Conservation (phyloP, 2,113 vertebrate species). For the Drymodes brunneopygia region DNA sequence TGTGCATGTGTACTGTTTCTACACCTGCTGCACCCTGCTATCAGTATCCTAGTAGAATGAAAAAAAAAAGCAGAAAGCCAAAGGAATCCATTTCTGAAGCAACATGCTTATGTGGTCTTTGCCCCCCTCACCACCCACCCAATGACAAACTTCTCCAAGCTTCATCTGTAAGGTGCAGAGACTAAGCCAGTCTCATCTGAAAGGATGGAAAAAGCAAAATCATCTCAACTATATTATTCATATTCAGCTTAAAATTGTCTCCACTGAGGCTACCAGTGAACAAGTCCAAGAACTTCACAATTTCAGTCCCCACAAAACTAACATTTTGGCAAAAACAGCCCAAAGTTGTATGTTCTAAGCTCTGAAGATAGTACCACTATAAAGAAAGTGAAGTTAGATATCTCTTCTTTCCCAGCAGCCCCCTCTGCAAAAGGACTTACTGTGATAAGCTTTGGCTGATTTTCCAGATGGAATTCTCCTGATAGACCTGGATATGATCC, state of each 20-base stretch:
- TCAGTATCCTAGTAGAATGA: neutral
- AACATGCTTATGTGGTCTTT: neutral
- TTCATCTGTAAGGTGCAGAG: neutral
- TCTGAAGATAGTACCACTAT: neutral
- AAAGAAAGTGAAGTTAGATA: neutral
- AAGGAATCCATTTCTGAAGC: neutral
- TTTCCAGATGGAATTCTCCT: slow-evolving; percentile 73
- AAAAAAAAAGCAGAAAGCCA: neutral
- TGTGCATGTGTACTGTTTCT: neutral
- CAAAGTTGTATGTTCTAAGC: neutral
- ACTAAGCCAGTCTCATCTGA: neutral
- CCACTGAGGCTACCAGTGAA: neutral
- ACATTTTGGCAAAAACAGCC: neutral
- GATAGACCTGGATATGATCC: slow-evolving; percentile 65
- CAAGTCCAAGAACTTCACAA: neutral
- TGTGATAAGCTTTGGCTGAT: slow-evolving; percentile 51
- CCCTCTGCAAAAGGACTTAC: slow-evolving; percentile 64
- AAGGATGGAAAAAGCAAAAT: neutral
- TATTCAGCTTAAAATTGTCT: neutral
- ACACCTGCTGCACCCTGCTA: neutral
- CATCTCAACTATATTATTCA: neutral
- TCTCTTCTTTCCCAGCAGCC: neutral
- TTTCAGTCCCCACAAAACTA: neutral
- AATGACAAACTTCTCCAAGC: neutral
- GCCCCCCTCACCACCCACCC: neutral